Base-by-base conservation (phyloP, 2,888 invertebrate genomes). In the Callosobruchus maculatus region DNA sequence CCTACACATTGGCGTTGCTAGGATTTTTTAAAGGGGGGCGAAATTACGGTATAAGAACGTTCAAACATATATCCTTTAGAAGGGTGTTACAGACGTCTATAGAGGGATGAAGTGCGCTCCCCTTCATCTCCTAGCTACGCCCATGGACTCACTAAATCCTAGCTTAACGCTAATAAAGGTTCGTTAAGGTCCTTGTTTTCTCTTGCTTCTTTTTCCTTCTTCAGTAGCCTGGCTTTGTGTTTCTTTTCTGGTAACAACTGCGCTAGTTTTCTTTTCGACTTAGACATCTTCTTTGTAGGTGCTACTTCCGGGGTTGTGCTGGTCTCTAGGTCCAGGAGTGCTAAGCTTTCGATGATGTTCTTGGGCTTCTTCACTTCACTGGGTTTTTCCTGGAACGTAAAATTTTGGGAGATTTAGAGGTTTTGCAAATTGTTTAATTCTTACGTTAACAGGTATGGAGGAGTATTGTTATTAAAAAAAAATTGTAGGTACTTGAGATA, bases 301-400 rank as follows among this genome's bases (percentile, higher is more conserved):
- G 80, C 78, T 30, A 74, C 49, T 67, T 82, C 82, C 1, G 73
- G 71, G 9, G 74, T 72, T 21, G 79, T 78, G 20, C 79, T 74
- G 9, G 74, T 74, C 77, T 92, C 90, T 72, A 91, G 88, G 82
- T 95, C 95, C 7, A 95, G 86, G 84, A 93, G 88, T 79, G 92
- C 91, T 78, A 95, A 86, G 73, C 94, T 94, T 85, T 95, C 95
- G 78, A 95, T 92, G 73, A 95, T 95, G 84, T 95, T 95, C 82
- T 94, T 93, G 86, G 89, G 80, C 0, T 22, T 89, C 85, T 21
- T 89, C 86, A 78, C 91, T 89, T 74, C 70, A 71, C 68, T 68
- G 67, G 13, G 20, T 66, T 79, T 90, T 89, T 78, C 89, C 49
- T 49, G 13, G 5, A 49, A 49, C 18, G 18, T 49, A 49, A 49